phyloP scores from a whole-genome alignment of 2,113 vertebrate species.

The Uria aalge region DNA sequence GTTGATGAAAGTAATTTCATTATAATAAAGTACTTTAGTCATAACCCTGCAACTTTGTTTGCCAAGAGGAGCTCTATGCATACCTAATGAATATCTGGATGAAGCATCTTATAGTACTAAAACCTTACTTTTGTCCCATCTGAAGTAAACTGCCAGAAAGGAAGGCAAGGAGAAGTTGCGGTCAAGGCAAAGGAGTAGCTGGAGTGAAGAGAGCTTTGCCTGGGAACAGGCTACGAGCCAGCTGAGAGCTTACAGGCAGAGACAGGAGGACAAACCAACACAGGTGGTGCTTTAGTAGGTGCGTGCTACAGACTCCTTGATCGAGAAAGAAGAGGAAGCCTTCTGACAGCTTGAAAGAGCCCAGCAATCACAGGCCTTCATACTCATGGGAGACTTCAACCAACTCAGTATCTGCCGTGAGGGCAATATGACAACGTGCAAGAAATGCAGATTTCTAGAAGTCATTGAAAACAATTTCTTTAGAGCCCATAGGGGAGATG shows the following conservation, averaged over 20 bases:
- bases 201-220: neutral
- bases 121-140: neutral
- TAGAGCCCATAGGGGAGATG: neutral
- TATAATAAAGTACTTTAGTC: neutral
- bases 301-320: neutral
- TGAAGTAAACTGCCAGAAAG: neutral
- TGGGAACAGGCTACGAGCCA: neutral
- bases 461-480: neutral
- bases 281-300: neutral
- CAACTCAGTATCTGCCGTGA: neutral
- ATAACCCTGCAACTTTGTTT: neutral
- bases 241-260: neutral
- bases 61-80: neutral
- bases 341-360: neutral
- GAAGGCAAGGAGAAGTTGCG: neutral
- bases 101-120: neutral
- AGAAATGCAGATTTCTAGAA: neutral
- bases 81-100: neutral
- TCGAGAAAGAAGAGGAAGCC: neutral
- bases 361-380: neutral
- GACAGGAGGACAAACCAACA: neutral
- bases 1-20: neutral
- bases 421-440: neutral
- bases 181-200: neutral
- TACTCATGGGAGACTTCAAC: neutral